A percentile compares a stretch with the other conserved stretches of the same genome.
These are phyloP conservation scores for Toxotes jaculatrix DNA, from an alignment of 2,113 vertebrate species.

Conservation along the genomic window DNA sequence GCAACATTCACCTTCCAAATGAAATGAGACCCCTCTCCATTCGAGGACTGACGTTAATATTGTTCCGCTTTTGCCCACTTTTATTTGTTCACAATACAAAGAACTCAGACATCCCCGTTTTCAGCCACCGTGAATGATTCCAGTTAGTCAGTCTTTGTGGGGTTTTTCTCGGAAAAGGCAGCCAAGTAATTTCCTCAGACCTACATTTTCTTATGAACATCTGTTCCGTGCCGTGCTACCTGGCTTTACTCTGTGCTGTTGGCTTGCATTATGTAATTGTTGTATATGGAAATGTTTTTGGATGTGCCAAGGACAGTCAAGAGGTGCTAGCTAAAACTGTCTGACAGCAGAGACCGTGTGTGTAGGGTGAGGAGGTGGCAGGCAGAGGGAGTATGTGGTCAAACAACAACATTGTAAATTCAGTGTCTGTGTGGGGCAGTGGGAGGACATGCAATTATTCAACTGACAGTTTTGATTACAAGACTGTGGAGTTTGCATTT, in stretches of 20 bases:
- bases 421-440: constrained; percentile 21
- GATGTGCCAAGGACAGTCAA: constrained; percentile 6
- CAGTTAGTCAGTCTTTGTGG: background rate
- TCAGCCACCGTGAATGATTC: constrained; percentile 8
- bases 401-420: constrained; percentile 12
- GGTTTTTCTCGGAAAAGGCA: background rate
- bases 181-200: background rate
- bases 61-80: constrained; percentile 9
- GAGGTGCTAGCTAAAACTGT: background rate
- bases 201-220: background rate
- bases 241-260: background rate
- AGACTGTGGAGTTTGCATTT: background rate
- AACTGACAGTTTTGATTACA: constrained; percentile 41
- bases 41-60: background rate
- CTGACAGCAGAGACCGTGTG: constrained; percentile 5
- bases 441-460: constrained; percentile 20
- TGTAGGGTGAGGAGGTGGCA: background rate
- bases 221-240: background rate
- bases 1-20: background rate
- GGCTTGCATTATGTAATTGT: constrained; percentile 24
- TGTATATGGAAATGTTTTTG: constrained; percentile 36
- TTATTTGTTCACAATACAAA: background rate
- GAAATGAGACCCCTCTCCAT: background rate
- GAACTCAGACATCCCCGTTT: background rate
- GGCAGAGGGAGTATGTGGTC: background rate